Conservation (phyloP, 2,797 vertebrate species). For the Yasuhikotakia modesta region DNA sequence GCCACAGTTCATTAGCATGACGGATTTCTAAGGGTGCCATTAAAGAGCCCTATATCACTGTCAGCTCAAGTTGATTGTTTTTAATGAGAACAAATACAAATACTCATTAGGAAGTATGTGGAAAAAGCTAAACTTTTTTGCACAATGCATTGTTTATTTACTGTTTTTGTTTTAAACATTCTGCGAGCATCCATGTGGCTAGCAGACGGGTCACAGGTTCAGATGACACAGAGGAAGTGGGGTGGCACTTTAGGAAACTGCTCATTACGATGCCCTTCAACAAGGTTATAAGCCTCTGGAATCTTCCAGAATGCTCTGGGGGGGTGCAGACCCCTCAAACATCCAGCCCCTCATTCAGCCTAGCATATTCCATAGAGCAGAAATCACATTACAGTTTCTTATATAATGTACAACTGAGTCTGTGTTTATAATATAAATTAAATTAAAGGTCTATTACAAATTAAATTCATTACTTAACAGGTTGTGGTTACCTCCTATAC, state of each 20-base stretch:
- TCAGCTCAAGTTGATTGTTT: conserved; percentile 76
- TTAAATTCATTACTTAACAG: no score
- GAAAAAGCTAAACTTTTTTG: no score
- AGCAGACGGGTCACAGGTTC: not conserved
- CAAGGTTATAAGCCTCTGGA: not conserved
- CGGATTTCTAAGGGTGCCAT: conserved; percentile 70
- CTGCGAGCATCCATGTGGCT: not conserved
- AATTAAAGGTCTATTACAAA: no score
- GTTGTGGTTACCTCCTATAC: no score
- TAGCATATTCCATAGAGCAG: no score
- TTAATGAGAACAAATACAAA: conserved; percentile 79
- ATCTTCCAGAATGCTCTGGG: no score
- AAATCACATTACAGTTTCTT: no score
- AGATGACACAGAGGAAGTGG: not conserved
- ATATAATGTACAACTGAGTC: no score
- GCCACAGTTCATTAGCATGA: conserved; percentile 73
- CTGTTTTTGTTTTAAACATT: not conserved
- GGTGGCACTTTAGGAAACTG: not conserved
- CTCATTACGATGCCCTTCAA: not conserved
- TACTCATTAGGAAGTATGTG: conserved; percentile 56
- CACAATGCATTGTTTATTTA: not conserved
- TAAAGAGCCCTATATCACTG: conserved; percentile 75
- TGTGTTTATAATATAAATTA: no score
- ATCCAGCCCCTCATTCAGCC: no score
- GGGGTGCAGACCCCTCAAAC: no score